Conservation (phyloP, 1,140 invertebrate species). For the Zelostemma sp. region DNA sequence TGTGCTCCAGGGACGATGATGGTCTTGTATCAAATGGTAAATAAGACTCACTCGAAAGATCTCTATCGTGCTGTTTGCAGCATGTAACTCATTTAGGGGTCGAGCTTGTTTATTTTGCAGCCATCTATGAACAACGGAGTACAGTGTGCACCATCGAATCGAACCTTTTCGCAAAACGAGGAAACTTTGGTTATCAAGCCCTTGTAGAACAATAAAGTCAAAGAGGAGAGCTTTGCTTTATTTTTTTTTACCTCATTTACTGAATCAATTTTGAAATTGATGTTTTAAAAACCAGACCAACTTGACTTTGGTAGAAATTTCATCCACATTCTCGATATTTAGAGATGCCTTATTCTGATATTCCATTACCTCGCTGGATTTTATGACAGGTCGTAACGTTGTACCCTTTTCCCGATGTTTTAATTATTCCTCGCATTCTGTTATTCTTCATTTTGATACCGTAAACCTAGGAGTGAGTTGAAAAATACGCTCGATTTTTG, state of each 20-base stretch:
- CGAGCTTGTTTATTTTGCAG: constrained; percentile 8
- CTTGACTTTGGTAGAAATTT: no score
- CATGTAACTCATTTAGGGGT: constrained; percentile 35
- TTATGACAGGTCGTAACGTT: no score
- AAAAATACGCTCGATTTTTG: background rate
- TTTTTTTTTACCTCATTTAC: no score
- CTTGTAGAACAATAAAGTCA: constrained; percentile 24
- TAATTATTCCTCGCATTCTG: no score
- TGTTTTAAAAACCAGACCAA: no score
- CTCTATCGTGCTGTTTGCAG: constrained; percentile 21
- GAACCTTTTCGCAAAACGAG: constrained; percentile 28
- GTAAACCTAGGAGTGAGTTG: background rate
- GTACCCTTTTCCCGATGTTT: no score
- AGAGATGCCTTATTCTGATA: no score
- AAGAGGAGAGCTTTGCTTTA: background rate
- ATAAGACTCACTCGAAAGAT: constrained; percentile 32
- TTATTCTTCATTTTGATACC: background rate
- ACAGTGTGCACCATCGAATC: constrained; percentile 22
- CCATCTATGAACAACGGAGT: constrained; percentile 29
- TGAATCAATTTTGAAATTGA: no score
- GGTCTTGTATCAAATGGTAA: constrained; percentile 33
- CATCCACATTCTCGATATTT: no score
- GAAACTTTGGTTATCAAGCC: constrained; percentile 21
- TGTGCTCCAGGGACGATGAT: constrained; percentile 19
- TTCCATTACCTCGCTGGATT: no score